phyloP scores from a whole-genome alignment of 2,113 vertebrate species.

The Phylloscopus whistleri region DNA sequence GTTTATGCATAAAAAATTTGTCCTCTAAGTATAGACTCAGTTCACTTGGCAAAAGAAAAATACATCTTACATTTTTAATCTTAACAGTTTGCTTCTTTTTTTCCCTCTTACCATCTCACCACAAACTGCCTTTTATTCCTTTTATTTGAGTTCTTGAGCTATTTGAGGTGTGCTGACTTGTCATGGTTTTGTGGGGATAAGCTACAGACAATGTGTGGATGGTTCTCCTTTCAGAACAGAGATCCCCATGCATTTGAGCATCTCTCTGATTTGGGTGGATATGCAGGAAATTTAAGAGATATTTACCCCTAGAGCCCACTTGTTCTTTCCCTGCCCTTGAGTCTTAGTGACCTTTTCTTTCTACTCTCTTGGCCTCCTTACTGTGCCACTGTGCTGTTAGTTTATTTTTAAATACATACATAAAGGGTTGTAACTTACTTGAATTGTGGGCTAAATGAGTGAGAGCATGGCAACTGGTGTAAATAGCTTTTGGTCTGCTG shows the following conservation, averaged over 20 bases:
- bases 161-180: background rate
- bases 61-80: background rate
- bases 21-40: background rate
- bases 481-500: conserved; percentile 37
- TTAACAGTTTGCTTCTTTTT: background rate
- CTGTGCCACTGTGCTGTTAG: background rate
- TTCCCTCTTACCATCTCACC: background rate
- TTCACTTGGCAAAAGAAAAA: conserved; percentile 27
- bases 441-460: background rate
- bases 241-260: background rate
- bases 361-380: background rate
- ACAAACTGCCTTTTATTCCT: background rate
- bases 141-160: background rate
- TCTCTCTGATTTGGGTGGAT: background rate
- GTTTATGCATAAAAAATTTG: background rate
- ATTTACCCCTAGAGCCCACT: background rate
- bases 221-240: background rate
- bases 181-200: background rate
- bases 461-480: background rate
- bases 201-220: background rate
- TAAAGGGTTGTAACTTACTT: background rate
- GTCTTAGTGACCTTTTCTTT: background rate
- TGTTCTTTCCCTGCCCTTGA: background rate
- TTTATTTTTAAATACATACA: background rate
- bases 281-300: background rate